phyloP scores from a whole-genome alignment of 1,140 invertebrate genomes.

The Bilobella aurantiaca region DNA sequence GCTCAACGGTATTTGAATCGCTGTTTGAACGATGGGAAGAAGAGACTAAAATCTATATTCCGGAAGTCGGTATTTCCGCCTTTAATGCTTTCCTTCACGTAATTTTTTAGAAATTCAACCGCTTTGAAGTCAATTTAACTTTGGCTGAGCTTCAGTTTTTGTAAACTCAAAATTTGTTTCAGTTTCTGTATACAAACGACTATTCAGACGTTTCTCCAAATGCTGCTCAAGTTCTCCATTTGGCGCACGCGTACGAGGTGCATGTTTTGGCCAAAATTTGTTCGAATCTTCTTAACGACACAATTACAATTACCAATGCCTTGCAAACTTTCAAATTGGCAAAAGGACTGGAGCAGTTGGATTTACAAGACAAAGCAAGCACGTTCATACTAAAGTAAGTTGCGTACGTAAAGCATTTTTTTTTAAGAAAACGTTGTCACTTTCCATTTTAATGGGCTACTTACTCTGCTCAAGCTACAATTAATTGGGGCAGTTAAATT shows the following conservation, averaged over 20 bases:
- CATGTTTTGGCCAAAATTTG: neutral
- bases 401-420: no score
- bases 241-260: neutral
- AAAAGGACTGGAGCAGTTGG: neutral
- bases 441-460: no score
- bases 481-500: no score
- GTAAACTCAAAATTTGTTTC: neutral
- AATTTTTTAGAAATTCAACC: neutral
- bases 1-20: conserved; percentile 5
- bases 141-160: neutral
- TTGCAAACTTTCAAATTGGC: neutral
- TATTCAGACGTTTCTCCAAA: neutral
- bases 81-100: neutral
- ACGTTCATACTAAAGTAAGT: conserved; percentile 6
- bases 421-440: no score
- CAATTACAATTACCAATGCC: conserved; percentile 1
- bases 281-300: neutral
- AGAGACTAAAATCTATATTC: neutral
- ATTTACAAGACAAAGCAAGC: neutral
- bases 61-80: neutral
- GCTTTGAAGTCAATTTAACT: neutral
- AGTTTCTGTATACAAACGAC: conserved; percentile 12
- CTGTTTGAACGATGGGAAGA: conserved; percentile 4
- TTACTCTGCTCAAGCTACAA: no score
- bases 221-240: neutral